Percentiles rank a stretch among this genome's conserved stretches.
These are phyloP conservation scores for Tautogolabrus adspersus DNA, from an alignment of 2,113 vertebrate genomes.

Conservation along the genomic window DNA sequence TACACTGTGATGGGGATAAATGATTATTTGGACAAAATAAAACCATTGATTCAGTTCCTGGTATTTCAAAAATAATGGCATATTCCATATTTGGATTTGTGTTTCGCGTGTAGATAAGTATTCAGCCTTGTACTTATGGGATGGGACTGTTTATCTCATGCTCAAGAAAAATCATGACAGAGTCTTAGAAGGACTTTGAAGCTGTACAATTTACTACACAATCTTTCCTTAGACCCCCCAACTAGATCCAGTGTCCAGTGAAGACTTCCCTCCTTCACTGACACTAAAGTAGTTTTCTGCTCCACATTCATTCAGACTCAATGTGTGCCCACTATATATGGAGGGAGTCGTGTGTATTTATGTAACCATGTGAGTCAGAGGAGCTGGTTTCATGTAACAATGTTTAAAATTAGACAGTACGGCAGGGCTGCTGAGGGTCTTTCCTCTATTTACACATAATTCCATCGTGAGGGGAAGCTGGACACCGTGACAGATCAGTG, in stretches of 20 bases:
- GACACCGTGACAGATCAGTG: conserved; percentile 13
- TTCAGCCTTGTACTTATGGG: conserved; percentile 10
- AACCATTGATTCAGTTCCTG: neutral
- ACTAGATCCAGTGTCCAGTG: neutral
- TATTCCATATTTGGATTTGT: neutral
- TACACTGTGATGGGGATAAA: neutral
- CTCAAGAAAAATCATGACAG: neutral
- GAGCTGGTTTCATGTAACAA: conserved; percentile 34
- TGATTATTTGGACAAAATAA: neutral
- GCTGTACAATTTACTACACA: neutral
- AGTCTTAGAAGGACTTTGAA: neutral
- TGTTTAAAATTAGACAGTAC: conserved; percentile 63
- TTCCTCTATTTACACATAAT: conserved; percentile 14
- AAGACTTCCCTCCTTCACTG: neutral
- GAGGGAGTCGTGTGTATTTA: conserved; percentile 32
- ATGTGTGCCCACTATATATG: conserved; percentile 12
- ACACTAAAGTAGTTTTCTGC: neutral
- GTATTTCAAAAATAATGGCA: neutral
- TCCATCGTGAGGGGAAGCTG: conserved; percentile 1
- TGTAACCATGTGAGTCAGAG: conserved; percentile 35
- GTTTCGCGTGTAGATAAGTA: neutral
- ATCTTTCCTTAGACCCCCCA: neutral
- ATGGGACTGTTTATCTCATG: neutral
- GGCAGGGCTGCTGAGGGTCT: neutral
- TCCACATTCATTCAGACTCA: neutral